Evolutionary conservation across 2,888 invertebrate species (phyloP).

Genomic region (Chrysomela aeneicollis): DNA sequence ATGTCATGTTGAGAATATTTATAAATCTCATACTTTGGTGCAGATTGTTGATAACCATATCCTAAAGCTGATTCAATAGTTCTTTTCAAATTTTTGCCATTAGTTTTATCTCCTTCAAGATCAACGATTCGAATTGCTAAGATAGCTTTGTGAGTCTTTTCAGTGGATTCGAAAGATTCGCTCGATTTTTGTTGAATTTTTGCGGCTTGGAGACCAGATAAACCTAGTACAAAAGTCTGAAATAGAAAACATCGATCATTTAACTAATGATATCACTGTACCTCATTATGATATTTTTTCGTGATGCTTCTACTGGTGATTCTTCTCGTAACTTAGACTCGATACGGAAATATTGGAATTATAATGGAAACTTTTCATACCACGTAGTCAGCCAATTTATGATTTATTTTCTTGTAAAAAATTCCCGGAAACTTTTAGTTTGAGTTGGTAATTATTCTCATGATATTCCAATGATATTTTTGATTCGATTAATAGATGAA

Average conservation of each 20-base stretch:
- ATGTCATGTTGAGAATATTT: conserved; percentile 76
- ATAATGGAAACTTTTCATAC: too few relatives aligned
- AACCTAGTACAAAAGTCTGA: not conserved
- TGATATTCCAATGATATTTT: too few relatives aligned
- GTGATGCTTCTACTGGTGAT: too few relatives aligned
- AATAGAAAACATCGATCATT: not conserved
- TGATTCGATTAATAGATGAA: too few relatives aligned
- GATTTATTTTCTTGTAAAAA: too few relatives aligned
- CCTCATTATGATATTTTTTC: too few relatives aligned
- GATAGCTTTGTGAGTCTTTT: conserved; percentile 58
- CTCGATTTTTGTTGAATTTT: not conserved
- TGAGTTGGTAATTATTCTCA: too few relatives aligned
- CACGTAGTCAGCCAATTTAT: too few relatives aligned
- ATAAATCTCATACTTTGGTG: conserved; percentile 70
- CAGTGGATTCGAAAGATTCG: not conserved
- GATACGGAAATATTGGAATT: too few relatives aligned
- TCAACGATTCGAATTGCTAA: conserved; percentile 71
- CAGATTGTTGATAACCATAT: conserved; percentile 66
- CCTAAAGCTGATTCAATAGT: conserved; percentile 78
- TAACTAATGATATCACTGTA: too few relatives aligned
- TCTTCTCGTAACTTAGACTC: too few relatives aligned
- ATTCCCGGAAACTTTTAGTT: too few relatives aligned
- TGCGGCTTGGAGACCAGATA: not conserved
- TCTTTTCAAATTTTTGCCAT: conserved; percentile 67
- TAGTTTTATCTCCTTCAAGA: conserved; percentile 61